Percentiles rank a stretch among this genome's conserved stretches.
Evolutionary conservation across 2,888 invertebrate genomes (phyloP).

Genomic region (Drepana falcataria): DNA sequence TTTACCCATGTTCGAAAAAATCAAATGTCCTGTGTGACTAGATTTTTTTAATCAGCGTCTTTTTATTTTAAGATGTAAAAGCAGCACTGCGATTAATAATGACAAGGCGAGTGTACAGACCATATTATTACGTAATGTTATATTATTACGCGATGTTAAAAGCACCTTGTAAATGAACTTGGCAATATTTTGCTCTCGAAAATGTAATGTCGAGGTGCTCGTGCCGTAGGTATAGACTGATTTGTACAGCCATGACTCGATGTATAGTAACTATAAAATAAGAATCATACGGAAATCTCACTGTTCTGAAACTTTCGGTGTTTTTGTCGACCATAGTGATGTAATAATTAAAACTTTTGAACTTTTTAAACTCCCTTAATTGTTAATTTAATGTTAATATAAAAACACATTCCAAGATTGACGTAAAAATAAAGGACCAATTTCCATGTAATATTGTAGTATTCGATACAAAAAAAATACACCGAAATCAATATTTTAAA

Average conservation of each 20-base stretch:
- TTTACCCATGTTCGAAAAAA: too few relatives aligned
- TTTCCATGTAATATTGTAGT: too few relatives aligned
- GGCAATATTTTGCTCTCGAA: conserved; percentile 13
- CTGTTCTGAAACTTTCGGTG: conserved; percentile 31
- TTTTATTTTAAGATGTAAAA: not conserved
- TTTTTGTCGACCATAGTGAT: conserved; percentile 10
- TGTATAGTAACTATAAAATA: conserved; percentile 44
- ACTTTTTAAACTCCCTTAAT: too few relatives aligned
- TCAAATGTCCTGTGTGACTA: too few relatives aligned
- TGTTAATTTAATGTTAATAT: not conserved
- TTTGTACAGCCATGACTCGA: conserved; percentile 68
- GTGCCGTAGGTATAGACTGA: conserved; percentile 69
- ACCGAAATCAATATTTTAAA: conserved; percentile 22
- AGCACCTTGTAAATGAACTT: conserved; percentile 14
- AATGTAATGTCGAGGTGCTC: conserved; percentile 55
- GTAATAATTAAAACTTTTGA: not conserved
- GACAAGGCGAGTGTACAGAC: conserved; percentile 13
- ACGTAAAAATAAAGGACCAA: too few relatives aligned
- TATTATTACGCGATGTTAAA: not conserved
- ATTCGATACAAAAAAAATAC: conserved; percentile 15
- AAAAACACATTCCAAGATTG: not conserved
- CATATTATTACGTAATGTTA: not conserved
- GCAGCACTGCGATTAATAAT: not conserved
- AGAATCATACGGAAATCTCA: conserved; percentile 40
- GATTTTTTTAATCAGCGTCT: too few relatives aligned